Evolutionary conservation across 2,113 vertebrate species (phyloP).

Genomic region (Trematocara zebra): DNA sequence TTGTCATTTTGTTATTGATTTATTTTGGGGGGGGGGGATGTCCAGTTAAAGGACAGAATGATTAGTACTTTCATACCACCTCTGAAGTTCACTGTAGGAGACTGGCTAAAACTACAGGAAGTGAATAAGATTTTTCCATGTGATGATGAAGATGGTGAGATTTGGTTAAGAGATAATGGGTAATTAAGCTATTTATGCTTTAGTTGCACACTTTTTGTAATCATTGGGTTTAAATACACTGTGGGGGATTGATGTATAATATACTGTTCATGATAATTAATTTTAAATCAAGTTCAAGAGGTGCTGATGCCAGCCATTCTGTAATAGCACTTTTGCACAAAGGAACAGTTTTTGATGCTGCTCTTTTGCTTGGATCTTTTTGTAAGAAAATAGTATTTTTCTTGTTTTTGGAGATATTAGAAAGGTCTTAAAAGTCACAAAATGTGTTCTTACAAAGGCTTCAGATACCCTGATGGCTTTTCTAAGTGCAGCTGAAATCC

Average conservation of each 20-base stretch:
- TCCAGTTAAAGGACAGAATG: neutral
- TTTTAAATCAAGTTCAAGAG: neutral
- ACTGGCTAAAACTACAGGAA: neutral
- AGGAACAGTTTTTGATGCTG: neutral
- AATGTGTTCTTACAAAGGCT: neutral
- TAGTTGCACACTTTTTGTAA: neutral
- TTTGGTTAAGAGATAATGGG: neutral
- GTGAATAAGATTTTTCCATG: neutral
- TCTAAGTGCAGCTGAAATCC: constrained; percentile 22
- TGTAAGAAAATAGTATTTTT: neutral
- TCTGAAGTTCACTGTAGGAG: neutral
- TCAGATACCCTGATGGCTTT: neutral
- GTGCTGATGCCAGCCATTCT: neutral
- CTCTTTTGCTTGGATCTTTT: neutral
- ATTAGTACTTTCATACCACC: neutral
- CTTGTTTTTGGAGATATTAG: neutral
- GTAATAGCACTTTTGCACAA: neutral
- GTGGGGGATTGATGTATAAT: neutral
- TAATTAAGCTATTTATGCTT: neutral
- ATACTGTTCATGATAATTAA: neutral
- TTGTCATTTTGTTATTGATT: neutral
- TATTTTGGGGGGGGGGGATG: neutral
- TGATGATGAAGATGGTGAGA: neutral
- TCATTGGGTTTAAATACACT: neutral
- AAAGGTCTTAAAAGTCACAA: neutral